These are phyloP conservation scores for Orthonyx spaldingii DNA, from an alignment of 2,113 vertebrate species.

Conservation along the genomic window DNA sequence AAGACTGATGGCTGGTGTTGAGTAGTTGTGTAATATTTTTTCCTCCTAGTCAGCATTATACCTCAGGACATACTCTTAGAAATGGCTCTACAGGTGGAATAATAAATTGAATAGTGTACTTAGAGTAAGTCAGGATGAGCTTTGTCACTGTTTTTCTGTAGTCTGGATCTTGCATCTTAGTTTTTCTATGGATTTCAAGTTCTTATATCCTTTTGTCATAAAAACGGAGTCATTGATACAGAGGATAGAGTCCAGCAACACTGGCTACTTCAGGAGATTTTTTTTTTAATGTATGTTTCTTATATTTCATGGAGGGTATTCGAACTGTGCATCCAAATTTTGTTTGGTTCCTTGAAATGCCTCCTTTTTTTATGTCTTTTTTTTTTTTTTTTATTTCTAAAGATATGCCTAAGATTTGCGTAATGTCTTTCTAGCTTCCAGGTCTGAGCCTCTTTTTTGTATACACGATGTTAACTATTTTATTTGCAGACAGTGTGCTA, in stretches of 20 bases:
- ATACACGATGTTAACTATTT: background rate
- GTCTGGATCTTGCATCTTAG: background rate
- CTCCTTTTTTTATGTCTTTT: background rate
- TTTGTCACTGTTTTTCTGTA: background rate
- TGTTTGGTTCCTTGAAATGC: background rate
- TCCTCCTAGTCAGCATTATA: background rate
- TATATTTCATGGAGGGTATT: background rate
- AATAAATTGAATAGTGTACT: background rate
- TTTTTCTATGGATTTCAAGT: background rate
- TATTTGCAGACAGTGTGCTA: background rate
- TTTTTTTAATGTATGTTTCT: background rate
- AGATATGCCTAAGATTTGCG: background rate
- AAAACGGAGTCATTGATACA: background rate
- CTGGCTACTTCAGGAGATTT: background rate
- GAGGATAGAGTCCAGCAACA: background rate
- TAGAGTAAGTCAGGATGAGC: background rate
- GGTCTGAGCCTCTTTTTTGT: background rate
- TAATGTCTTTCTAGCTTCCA: background rate
- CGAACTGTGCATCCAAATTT: background rate
- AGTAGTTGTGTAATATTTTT: background rate
- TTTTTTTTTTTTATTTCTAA: background rate
- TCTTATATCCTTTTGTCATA: background rate
- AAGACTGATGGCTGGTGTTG: background rate
- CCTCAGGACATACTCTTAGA: background rate
- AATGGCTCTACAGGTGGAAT: background rate